These are phyloP conservation scores for Columba livia DNA, from an alignment of 2,113 vertebrate species.

Conservation along the genomic window DNA sequence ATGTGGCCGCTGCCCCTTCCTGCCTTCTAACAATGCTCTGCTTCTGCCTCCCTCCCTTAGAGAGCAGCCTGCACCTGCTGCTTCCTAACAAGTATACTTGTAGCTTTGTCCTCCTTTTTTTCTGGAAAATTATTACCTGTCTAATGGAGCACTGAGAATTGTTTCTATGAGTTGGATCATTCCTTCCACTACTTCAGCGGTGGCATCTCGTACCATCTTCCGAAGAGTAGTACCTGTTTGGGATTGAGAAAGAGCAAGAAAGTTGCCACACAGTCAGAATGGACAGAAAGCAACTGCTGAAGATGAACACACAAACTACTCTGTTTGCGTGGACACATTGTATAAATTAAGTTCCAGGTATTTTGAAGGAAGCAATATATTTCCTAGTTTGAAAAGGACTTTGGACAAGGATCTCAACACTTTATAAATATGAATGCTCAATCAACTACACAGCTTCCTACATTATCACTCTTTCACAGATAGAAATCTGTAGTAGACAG, in stretches of 20 bases:
- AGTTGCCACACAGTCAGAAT: background rate
- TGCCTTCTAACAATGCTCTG: background rate
- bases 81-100: background rate
- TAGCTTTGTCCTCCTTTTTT: background rate
- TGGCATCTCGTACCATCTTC: constrained; percentile 81
- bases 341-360: background rate
- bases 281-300: background rate
- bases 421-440: background rate
- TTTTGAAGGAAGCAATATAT: background rate
- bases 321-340: background rate
- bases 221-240: constrained; percentile 85
- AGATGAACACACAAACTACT: background rate
- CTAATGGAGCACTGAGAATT: constrained; percentile 76
- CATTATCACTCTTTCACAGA: background rate
- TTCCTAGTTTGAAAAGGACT: background rate
- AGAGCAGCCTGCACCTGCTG: background rate
- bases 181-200: constrained; percentile 84
- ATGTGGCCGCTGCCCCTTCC: background rate
- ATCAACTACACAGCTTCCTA: background rate
- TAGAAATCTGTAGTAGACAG: background rate
- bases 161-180: constrained; percentile 84
- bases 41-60: background rate
- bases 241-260: background rate
- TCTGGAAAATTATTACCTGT: constrained; percentile 76
- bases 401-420: background rate